Evolutionary conservation across 2,113 vertebrate genomes (phyloP), one percentile per base, ranked within the genome.

Genomic region (Craseonycteris thonglongyai): DNA sequence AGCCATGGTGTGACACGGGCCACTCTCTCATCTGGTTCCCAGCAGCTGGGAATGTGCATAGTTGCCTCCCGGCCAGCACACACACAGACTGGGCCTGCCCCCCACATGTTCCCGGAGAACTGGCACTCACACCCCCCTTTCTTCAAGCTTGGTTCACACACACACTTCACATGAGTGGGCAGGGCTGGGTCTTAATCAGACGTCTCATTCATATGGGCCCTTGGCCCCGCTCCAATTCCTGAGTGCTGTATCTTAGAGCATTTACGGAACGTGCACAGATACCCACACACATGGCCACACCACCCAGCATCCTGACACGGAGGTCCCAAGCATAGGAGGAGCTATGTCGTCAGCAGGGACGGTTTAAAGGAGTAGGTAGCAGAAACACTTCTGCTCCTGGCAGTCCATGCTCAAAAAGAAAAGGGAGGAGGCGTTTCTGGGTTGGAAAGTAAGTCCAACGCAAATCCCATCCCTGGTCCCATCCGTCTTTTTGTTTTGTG

Each of bases 1-100:
- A 75, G 54, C 74, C 51, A 26, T 69, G 65, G 85, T 94, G 81
- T 89, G 94, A 74, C 85, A 93, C 1, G 16, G 89, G 92, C 66
- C 96, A 96, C 93, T 90, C 96, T 96, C 97, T 98, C 97, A 95
- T 98, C 97, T 98, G 98, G 95, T 92, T 97, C 97, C 91, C 98
- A 98, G 98, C 97, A 96, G 97, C 65, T 97, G 98, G 93, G 97
- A 95, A 97, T 94, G 91, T 76, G 88, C 75, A 83, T 92, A 76
- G 47, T 95, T 97, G 94, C 97, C 95, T 97, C 95, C 80, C 1
- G 15, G 98, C 97, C 97, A 97, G 97, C 91, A 96, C 58, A 95
- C 95, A 98, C 97, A 97, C 97, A 98, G 92, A 71, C 92, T 0
- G 0, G 82, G 75, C 91, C 97, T 63, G 93, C 97, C 98, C 98